Evolutionary conservation across 30 jellyfish, hydroid and myxozoan species (phyloP), one percentile per base, ranked within the genome.

Genomic region (Phacellophora camtschatica): DNA sequence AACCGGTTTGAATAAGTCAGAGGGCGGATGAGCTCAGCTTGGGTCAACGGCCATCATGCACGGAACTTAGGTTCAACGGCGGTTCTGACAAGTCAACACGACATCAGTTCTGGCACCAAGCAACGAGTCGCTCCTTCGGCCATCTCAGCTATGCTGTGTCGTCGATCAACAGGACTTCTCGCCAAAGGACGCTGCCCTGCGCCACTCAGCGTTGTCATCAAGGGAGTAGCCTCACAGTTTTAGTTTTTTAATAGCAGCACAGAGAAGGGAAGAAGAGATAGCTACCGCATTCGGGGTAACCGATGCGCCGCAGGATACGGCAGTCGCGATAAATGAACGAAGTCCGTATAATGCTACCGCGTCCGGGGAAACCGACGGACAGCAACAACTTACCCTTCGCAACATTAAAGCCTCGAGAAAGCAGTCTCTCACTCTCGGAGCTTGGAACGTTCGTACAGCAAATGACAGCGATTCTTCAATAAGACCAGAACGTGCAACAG

Each of bases 171-270:
- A 55, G 76, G 76, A 62, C 76, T 62, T 62, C 76, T 62, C 76
- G 76, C 76, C 76, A 62, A 32, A 53, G 76, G 76, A 62, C 31
- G 76, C 76, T 62, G 76, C 76, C 16, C 76, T 62, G 57, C 53
- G 70, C 76, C 56, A 62, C 0, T 22, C 53, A 32, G 76, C 76
- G 22, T 62, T 29, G 50, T 32, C 56, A 62, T 25, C 56, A 8
- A 25, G 16, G 53, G 76, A 51, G 53, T 24, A 62, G 57, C 76
- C 76, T 62, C 50, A 1, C 50, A 55, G 69, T 4, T 55, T 55
- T 45, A 45, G 58, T 45, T 45, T 45, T n/a, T n/a, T n/a, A 3
- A 45, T 45, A 4, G 58, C 58, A 45, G 58, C 58, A 45, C 58
- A 45, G 58, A 41, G 70, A 9, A 20, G 70, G 9, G 30, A 16